A percentile compares a stretch with the other conserved stretches of the same genome.
These are phyloP conservation scores for Caretta caretta DNA, from an alignment of 2,113 vertebrate genomes.

Conservation along the genomic window DNA sequence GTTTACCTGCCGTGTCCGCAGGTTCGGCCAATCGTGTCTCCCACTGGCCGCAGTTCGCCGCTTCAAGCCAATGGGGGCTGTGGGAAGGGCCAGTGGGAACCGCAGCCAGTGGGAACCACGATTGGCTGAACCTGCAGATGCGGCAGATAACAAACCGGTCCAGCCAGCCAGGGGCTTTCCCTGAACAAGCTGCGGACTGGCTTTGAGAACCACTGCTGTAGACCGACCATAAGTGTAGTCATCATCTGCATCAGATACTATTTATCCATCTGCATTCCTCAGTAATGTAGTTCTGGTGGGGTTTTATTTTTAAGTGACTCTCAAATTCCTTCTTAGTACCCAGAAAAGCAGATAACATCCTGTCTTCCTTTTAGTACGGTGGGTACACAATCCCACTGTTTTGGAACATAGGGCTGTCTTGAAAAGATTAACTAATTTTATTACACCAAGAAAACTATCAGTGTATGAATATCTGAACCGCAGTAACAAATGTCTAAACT, in stretches of 20 bases:
- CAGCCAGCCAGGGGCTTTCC: no score
- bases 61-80: no score
- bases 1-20: no score
- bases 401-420: slow-evolving; percentile 17
- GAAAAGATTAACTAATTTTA: slow-evolving; percentile 53
- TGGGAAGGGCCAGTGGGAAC: no score
- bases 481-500: neutral
- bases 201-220: no score
- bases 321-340: neutral
- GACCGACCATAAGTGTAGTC: neutral
- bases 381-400: slow-evolving; percentile 11
- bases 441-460: slow-evolving; percentile 43
- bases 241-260: neutral
- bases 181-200: no score
- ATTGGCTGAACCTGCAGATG: no score
- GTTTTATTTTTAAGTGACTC: neutral
- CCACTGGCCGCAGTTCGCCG: no score
- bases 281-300: neutral
- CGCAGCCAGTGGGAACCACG: no score
- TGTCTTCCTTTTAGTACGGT: neutral
- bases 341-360: neutral
- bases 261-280: neutral
- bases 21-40: no score
- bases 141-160: no score
- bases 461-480: neutral